Evolutionary conservation across 2,113 vertebrate species (phyloP), one percentile per base, ranked within the genome.

Genomic region (Pseudorhombus dupliciocellatus): DNA sequence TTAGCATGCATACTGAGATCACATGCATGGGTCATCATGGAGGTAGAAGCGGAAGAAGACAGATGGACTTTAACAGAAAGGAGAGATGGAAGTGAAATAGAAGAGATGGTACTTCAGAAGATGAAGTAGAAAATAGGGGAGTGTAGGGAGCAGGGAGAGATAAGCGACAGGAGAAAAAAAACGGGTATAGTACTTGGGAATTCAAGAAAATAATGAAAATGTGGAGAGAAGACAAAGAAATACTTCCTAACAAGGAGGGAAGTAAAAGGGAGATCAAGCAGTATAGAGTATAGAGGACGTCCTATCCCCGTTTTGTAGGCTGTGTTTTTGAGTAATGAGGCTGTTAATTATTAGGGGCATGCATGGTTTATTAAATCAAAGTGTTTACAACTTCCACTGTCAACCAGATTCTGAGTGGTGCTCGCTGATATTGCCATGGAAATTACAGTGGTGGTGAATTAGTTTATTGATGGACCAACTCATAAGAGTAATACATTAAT

Each of bases 341-440:
- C 84, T 79, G 77, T 86, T 92, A 92, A 93, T 93, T 90, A 90
- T 70, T 60, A 67, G 73, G 85, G 93, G 85, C 91, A 89, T 84
- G 79, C 84, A 77, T 80, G 72, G 75, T 90, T 92, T 91, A 92
- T 93, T 90, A 86, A 93, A 93, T 92, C 88, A 88, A 90, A 90
- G 80, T 91, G 87, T 92, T 92, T 88, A 91, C 91, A 90, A 88
- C 88, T 87, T 87, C 77, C 60, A 83, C 86, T 80, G 90, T 90
- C 92, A 84, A 46, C 71, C 77, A 83, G 69, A 86, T 90, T 90
- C 73, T 70, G 74, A 64, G 75, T 67, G 85, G 73, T 81, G 59
- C 46, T 37, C 0, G 44, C 83, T 83, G 79, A 83, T 83, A 81
- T 86, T 87, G 75, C 85, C 63, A 84, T 88, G 84, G 88, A 61